phyloP scores from a whole-genome alignment of 64 coral and sea anemone species.

The Orbicella faveolata region DNA sequence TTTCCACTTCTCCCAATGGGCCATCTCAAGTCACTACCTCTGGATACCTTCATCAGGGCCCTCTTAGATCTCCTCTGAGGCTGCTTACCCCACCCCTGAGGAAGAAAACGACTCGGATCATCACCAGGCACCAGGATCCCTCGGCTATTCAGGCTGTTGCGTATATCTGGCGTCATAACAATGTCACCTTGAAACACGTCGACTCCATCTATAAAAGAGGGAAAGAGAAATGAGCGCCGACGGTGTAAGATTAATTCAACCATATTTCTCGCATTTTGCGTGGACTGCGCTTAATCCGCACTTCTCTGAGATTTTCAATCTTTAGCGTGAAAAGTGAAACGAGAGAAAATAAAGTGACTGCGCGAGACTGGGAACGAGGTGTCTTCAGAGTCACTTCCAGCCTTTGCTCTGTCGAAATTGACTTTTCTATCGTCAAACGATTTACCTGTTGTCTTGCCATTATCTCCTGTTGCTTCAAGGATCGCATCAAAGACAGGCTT shows the following conservation, averaged over 20 bases:
- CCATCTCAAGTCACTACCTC: slow-evolving; percentile 13
- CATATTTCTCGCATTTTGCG: too few relatives aligned
- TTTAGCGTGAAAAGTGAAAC: background rate
- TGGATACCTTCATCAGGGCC: slow-evolving; percentile 1
- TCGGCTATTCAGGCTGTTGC: background rate
- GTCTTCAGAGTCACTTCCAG: background rate
- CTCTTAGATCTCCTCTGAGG: background rate
- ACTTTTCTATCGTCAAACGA: background rate
- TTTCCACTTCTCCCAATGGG: background rate
- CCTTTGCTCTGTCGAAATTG: background rate
- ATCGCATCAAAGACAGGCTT: slow-evolving; percentile 28
- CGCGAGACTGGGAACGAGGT: background rate
- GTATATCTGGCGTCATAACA: background rate
- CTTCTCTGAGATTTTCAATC: too few relatives aligned
- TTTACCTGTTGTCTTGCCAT: slow-evolving; percentile 8
- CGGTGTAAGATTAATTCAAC: background rate
- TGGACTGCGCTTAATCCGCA: too few relatives aligned
- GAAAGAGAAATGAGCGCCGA: background rate
- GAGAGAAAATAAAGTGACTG: too few relatives aligned
- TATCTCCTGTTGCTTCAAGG: slow-evolving; percentile 2
- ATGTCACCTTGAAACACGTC: slow-evolving; percentile 28
- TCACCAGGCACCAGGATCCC: slow-evolving; percentile 11
- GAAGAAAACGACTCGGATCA: background rate
- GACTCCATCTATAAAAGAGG: background rate
- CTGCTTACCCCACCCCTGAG: background rate